phyloP scores from a whole-genome alignment of 2,113 vertebrate genomes.

The Semnornis frantzii region DNA sequence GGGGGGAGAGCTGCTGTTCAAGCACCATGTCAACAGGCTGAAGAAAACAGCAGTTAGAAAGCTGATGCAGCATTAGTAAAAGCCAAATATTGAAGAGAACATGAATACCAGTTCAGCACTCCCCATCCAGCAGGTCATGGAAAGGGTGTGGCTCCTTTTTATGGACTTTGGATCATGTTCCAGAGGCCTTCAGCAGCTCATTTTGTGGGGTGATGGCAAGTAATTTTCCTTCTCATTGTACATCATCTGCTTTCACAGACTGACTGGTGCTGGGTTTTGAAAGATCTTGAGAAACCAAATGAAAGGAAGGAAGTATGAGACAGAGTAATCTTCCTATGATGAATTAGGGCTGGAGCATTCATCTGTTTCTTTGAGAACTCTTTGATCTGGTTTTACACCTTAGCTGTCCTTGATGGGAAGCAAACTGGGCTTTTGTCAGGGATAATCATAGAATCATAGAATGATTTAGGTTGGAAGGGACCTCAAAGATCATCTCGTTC shows the following conservation, averaged over 20 bases:
- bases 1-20: background rate
- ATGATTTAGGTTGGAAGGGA: no score
- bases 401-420: conserved; percentile 34
- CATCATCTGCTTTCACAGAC: conserved; percentile 28
- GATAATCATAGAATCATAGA: background rate
- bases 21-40: background rate
- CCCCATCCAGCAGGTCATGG: background rate
- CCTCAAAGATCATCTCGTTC: no score
- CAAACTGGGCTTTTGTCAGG: background rate
- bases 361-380: conserved; percentile 27
- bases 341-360: conserved; percentile 55
- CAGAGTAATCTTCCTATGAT: conserved; percentile 55
- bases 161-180: background rate
- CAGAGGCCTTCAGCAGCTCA: background rate
- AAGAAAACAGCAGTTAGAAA: background rate
- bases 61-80: background rate
- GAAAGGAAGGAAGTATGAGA: conserved; percentile 53
- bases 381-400: conserved; percentile 59
- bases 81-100: background rate
- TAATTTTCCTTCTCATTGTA: conserved; percentile 22
- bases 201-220: background rate
- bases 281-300: conserved; percentile 18
- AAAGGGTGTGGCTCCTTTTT: background rate
- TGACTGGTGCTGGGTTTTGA: conserved; percentile 31
- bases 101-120: background rate